Evolutionary conservation across 2,113 vertebrate species (phyloP), one percentile per base, ranked within the genome.

Genomic region (Pluvialis apricaria): DNA sequence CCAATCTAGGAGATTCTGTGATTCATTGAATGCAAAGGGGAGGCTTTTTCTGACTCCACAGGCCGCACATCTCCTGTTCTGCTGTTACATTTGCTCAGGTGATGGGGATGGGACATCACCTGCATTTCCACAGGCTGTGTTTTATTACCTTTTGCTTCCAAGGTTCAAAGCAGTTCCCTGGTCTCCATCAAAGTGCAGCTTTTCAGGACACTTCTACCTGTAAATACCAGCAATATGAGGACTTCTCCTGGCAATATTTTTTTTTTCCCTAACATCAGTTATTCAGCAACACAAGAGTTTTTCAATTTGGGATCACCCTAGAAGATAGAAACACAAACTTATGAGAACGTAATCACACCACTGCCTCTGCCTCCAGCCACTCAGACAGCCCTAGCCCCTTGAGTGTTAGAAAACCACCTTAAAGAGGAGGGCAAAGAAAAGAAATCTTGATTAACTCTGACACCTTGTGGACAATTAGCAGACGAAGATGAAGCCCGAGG

Each of bases 391-490:
- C 40, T 9, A 5, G 24, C 10, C 25, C n/a, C 22, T 5, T 15
- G 10, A 12, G 49, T 29, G 10, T 52, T 69, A 77, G 38, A 82
- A 90, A 83, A 66, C 28, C 2, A 11, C 7, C 18, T 58, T 3
- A 18, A 36, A 38, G 40, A 55, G 73, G 29, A 45, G n/a, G 51
- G 38, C n/a, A 60, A 78, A 83, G 58, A 91, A 44, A 42, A 18
- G 32, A 75, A 90, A 55, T 25, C 52, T 58, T 80, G 88, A 94
- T 86, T 92, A 84, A 96, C 65, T 93, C 92, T 97, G 96, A 97
- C 97, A 96, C 92, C 97, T 97, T 91, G 94, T 97, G 96, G 96
- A 94, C 94, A 94, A 88, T 94, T 75, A 88, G 71, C 88, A 94
- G 84, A 94, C 3, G 49, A 11, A 92, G 90, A 51, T 45, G 42